Conservation (phyloP, 2,113 vertebrate species). For the Sinosuthora webbiana region DNA sequence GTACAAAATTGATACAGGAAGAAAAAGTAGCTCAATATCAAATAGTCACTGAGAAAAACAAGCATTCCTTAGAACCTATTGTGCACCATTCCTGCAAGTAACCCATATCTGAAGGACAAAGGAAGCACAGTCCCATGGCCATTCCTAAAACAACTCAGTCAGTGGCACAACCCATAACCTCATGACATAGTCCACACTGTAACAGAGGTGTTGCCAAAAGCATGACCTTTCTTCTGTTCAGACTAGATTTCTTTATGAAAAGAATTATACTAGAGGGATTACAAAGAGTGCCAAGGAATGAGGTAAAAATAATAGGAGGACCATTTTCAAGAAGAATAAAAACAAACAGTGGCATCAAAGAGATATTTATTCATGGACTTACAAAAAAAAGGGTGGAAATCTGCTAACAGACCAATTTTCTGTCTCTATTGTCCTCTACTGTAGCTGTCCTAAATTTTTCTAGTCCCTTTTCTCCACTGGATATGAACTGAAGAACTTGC, state of each 20-base stretch:
- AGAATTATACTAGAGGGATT: neutral
- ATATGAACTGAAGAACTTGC: neutral
- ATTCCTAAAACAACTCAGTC: neutral
- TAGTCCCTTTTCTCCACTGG: neutral
- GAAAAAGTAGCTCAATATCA: neutral
- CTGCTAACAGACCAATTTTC: slow-evolving; percentile 1
- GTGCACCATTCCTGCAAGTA: neutral
- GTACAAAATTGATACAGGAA: neutral
- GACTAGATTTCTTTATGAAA: neutral
- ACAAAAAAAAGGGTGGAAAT: slow-evolving; percentile 17
- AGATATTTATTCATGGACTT: neutral
- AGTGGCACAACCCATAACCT: neutral
- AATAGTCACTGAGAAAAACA: neutral
- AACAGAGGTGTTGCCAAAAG: neutral
- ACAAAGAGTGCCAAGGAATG: neutral
- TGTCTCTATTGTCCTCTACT: neutral
- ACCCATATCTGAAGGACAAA: neutral
- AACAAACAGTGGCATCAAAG: neutral
- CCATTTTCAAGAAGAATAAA: neutral
- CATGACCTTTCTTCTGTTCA: neutral
- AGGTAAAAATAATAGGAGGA: neutral
- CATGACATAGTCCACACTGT: neutral
- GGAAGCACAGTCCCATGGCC: neutral
- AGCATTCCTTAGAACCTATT: neutral
- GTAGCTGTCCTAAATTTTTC: neutral